Evolutionary conservation across 2,888 invertebrate species (phyloP), one percentile per base, ranked within the genome.

Genomic region (Helleia helle): DNA sequence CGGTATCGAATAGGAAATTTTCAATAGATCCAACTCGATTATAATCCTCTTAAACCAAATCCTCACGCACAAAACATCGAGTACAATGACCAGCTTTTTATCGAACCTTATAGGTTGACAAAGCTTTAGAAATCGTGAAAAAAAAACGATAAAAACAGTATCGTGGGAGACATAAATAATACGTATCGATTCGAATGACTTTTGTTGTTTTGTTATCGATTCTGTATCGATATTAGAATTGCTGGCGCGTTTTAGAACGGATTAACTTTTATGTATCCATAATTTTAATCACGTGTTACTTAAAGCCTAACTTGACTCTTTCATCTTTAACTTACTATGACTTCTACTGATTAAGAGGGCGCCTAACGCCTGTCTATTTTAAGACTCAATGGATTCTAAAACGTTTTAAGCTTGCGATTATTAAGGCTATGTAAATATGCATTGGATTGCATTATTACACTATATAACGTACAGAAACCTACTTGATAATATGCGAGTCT

Each of bases 1-100:
- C 40, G 25, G 34, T 34, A 34, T 22, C 14, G 13, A 13, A 29
- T 29, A 29, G 28, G 9, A 37, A 57, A 58, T 49, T 59, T 58
- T 65, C 66, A 68, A 69, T 66, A 58, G 48, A 41, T 43, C 51
- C 51, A 58, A 58, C 58, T 44, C 58, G 55, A 58, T 57, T 55
- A 54, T 71, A 73, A 77, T 71, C 72, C 73, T 70, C 73, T 71
- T 71, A 56, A 50, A 62, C 59, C 54, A 61, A 61, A 63, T 60
- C 58, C 42, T 27, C 6, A 24, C 17, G 52, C 44, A 47, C 42
- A 46, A 43, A 46, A 50, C 46, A 48, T 48, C 47, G 49, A 49
- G 47, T 46, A 49, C 51, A 50, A 48, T 44, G 51, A 47, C 52
- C 50, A 48, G 50, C 42, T 40, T 48, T 49, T 42, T 51, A 54